These are phyloP conservation scores for Fistularia commersonii DNA, from an alignment of 2,797 vertebrate species.

Conservation along the genomic window DNA sequence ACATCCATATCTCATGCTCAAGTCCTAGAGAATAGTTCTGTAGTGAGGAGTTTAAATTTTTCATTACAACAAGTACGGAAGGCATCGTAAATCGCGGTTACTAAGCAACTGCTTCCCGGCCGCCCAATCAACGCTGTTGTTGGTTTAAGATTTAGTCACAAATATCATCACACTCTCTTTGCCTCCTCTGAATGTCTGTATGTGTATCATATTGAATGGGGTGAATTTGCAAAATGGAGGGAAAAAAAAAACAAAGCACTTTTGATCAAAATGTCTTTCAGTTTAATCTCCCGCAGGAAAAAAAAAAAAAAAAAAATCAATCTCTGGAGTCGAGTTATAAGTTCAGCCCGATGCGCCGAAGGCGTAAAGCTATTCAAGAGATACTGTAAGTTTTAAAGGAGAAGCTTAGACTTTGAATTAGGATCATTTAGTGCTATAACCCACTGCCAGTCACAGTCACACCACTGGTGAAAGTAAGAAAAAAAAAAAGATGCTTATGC, in stretches of 20 bases:
- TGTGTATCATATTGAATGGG: constrained; percentile 23
- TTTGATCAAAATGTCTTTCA: constrained; percentile 26
- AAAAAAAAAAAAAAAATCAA: constrained; percentile 27
- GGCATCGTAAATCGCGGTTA: constrained; percentile 72
- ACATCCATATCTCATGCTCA: constrained; percentile 47
- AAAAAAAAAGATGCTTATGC: constrained; percentile 56
- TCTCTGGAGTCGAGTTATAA: constrained; percentile 20
- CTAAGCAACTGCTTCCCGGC: constrained; percentile 75
- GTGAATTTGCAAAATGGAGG: constrained; percentile 9
- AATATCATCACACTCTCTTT: constrained; percentile 42
- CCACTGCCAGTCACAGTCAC: constrained; percentile 59
- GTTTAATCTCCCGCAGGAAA: constrained; percentile 8
- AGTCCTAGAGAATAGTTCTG: constrained; percentile 62
- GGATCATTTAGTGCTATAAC: constrained; percentile 41
- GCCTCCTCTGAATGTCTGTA: constrained; percentile 38
- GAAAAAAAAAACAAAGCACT: constrained; percentile 22
- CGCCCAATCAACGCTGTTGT: constrained; percentile 61
- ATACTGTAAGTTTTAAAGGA: constrained; percentile 33
- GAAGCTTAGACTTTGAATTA: constrained; percentile 50
- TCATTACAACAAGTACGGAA: constrained; percentile 72
- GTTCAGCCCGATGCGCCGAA: constrained; percentile 18
- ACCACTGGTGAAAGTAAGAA: constrained; percentile 25
- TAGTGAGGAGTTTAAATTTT: constrained; percentile 66
- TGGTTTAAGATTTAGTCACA: constrained; percentile 48
- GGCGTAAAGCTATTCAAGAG: constrained; percentile 32